phyloP scores from a whole-genome alignment of 2,888 invertebrate genomes.

The Sicus ferrugineus region DNA sequence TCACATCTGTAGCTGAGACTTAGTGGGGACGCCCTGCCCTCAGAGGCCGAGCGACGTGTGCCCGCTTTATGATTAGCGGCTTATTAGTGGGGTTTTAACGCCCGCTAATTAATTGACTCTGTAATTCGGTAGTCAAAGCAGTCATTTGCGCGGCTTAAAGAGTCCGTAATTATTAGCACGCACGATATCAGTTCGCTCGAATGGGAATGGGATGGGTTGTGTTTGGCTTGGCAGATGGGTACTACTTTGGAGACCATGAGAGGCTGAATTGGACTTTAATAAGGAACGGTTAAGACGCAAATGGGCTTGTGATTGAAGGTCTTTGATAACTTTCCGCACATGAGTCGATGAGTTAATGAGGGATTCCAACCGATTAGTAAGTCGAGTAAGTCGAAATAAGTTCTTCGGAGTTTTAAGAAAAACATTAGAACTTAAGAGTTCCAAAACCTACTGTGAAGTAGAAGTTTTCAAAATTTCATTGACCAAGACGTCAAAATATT shows the following conservation, averaged over 20 bases:
- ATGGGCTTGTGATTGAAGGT: no score
- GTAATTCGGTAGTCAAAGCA: constrained; percentile 17
- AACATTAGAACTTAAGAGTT: no score
- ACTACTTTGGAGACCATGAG: not conserved
- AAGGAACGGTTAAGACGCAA: not conserved
- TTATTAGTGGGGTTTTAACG: constrained; percentile 47
- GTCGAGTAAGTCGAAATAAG: no score
- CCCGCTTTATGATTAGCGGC: constrained; percentile 48
- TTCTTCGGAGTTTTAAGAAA: no score
- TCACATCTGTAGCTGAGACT: not conserved
- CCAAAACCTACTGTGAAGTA: no score
- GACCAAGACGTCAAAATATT: no score
- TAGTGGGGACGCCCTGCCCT: not conserved
- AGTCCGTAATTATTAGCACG: constrained; percentile 42
- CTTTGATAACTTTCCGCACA: no score
- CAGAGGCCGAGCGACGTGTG: constrained; percentile 16
- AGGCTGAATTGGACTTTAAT: not conserved
- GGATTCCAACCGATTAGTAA: no score
- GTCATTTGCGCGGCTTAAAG: constrained; percentile 18
- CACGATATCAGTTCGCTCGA: constrained; percentile 25
- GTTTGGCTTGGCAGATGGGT: not conserved
- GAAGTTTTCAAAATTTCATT: no score
- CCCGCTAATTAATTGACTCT: constrained; percentile 37
- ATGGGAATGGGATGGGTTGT: not conserved
- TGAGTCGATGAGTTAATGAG: no score